These are phyloP conservation scores for Penelope pileata DNA, from an alignment of 2,113 vertebrate genomes.

Conservation along the genomic window DNA sequence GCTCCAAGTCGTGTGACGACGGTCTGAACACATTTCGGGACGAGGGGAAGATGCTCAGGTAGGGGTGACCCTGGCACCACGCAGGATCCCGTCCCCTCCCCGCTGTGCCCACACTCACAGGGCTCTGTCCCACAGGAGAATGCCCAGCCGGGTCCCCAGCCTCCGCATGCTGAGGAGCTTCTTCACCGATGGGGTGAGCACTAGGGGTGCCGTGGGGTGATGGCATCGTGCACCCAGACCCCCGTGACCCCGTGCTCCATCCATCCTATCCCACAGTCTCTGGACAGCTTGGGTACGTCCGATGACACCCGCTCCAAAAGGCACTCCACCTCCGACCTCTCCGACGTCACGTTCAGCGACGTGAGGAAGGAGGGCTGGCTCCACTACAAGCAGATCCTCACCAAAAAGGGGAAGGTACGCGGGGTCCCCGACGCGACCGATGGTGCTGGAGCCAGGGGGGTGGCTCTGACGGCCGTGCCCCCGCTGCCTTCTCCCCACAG, in stretches of 20 bases:
- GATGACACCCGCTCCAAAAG: conserved; percentile 92
- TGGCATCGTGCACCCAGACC: too few species aligned
- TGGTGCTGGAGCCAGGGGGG: accelerated
- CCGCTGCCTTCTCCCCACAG: conserved; percentile 73
- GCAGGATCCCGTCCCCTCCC: accelerated
- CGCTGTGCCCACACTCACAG: not conserved
- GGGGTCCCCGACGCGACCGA: not conserved
- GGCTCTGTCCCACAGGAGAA: conserved; percentile 80
- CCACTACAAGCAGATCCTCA: conserved; percentile 95
- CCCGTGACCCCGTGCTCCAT: not conserved
- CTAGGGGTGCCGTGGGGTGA: not conserved
- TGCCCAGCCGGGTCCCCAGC: conserved; percentile 90
- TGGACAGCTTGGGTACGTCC: conserved; percentile 87
- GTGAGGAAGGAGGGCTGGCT: conserved; percentile 94
- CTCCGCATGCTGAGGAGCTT: conserved; percentile 89
- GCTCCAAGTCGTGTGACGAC: conserved; percentile 97
- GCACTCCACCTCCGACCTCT: conserved; percentile 94
- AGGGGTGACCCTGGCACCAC: not conserved
- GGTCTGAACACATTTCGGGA: conserved; percentile 94
- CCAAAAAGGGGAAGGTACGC: conserved; percentile 95
- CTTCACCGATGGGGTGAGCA: conserved; percentile 94
- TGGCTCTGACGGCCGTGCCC: not conserved
- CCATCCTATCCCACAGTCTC: conserved; percentile 78
- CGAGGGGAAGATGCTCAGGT: conserved; percentile 84
- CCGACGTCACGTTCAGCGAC: conserved; percentile 87